Conservation (phyloP, 2,113 vertebrate species). For the Pseudopipra pipra region DNA sequence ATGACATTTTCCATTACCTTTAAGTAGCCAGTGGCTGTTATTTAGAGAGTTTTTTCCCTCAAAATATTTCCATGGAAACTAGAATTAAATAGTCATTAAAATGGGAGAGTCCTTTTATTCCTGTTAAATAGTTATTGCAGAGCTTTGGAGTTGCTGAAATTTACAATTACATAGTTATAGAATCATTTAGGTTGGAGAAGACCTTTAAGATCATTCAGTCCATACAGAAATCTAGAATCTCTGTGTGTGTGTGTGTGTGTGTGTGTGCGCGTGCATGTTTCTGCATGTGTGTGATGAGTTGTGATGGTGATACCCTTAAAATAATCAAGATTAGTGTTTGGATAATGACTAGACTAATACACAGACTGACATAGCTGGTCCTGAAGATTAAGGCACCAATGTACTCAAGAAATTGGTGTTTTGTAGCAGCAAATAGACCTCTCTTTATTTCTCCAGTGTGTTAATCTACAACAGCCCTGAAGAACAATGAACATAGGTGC, state of each 20-base stretch:
- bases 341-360: neutral
- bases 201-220: neutral
- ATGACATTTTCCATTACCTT: slow-evolving; percentile 43
- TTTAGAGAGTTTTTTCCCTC: slow-evolving; percentile 18
- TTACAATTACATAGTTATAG: neutral
- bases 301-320: neutral
- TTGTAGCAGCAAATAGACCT: neutral
- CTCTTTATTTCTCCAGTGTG: neutral
- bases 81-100: slow-evolving; percentile 18
- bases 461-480: neutral
- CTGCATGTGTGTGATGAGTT: neutral
- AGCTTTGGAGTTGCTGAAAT: neutral
- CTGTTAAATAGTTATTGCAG: neutral
- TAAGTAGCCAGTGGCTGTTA: slow-evolving; percentile 30
- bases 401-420: neutral
- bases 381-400: neutral
- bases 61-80: slow-evolving; percentile 42
- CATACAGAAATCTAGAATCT: neutral
- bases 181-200: neutral
- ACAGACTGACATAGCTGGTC: neutral
- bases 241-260: neutral
- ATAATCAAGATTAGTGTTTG: neutral
- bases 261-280: too few species aligned
- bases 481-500: neutral
- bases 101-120: neutral